Base-by-base conservation (phyloP, 1,140 invertebrate species). In the Coenobita brevimanus region DNA sequence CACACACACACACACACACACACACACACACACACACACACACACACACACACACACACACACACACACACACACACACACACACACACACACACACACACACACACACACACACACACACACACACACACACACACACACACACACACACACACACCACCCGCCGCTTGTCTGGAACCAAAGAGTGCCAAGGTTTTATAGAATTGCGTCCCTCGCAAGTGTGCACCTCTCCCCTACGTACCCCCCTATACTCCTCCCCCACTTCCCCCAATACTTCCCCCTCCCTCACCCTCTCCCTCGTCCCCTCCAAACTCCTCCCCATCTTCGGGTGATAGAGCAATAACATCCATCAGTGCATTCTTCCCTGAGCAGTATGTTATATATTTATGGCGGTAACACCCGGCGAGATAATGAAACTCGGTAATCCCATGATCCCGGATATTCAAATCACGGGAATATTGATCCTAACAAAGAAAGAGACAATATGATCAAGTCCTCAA, bases 401-500 rank as follows among this genome's bases (percentile, higher is more conserved):
- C 46, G 6, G 6, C 67, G 27, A 60, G 62, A 87, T 87, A 87
- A 87, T 87, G 84, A 87, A 87, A 87, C 82, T 83, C 81, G 38
- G 78, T 87, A 81, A 87, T 87, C 43, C 54, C 60, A 87, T 87
- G 84, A 87, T 87, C 84, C 64, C 62, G 33, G 84, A 87, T 87
- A 87, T 87, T 87, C 84, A 87, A 87, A 87, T 87, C 84, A 87
- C 76, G 50, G 46, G 62, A 81, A 87, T 87, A 87, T 87, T 87
- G 84, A 87, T 87, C 84, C 76, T 62, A 54, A 81, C 76, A 81
- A 80, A 87, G 84, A 81, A 80, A 78, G 84, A 87, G 84, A 87
- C 84, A 80, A 78, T 80, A 87, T 87, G 84, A 87, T 87, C 84
- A 87, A 87, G 84, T 71, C 73, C 67, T 87, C 84, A 87, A 87